Evolutionary conservation across 1,140 invertebrate genomes (phyloP).

Genomic region (Xylocopa sonorina): DNA sequence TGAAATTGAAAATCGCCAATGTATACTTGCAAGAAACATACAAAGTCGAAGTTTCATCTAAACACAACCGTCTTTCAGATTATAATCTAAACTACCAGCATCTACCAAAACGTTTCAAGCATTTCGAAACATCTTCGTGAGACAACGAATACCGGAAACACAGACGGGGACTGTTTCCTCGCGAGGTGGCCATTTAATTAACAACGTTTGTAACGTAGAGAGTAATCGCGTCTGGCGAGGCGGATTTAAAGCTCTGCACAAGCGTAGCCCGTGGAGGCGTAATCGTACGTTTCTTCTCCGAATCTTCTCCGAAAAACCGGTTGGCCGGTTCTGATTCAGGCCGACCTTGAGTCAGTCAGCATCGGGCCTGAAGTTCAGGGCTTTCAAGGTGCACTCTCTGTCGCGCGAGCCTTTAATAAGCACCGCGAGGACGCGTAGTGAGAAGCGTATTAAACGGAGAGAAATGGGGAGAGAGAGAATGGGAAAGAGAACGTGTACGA

Average conservation of each 20-base stretch:
- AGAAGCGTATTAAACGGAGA: too few relatives aligned
- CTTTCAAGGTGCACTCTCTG: slow-evolving; percentile 52
- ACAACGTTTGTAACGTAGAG: neutral
- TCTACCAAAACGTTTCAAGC: too few relatives aligned
- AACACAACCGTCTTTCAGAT: too few relatives aligned
- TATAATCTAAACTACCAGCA: too few relatives aligned
- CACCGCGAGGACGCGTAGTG: slow-evolving; percentile 31
- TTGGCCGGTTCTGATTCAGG: slow-evolving; percentile 60
- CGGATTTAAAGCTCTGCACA: slow-evolving; percentile 31
- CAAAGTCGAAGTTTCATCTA: too few relatives aligned
- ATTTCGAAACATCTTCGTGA: neutral
- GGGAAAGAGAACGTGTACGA: slow-evolving; percentile 18
- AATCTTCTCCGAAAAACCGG: slow-evolving; percentile 66
- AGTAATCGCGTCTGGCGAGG: neutral
- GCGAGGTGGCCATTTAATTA: slow-evolving; percentile 11
- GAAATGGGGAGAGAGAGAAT: neutral
- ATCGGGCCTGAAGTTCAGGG: slow-evolving; percentile 65
- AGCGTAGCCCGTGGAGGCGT: slow-evolving; percentile 41
- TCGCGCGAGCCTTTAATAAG: slow-evolving; percentile 59
- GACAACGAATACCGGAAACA: neutral
- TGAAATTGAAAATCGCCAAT: too few relatives aligned
- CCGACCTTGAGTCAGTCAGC: slow-evolving; percentile 64
- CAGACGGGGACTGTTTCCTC: neutral
- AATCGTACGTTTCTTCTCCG: slow-evolving; percentile 61
- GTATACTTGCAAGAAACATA: too few relatives aligned